A percentile compares a stretch with the other conserved stretches of the same genome.
phyloP scores from a whole-genome alignment of 2,113 vertebrate genomes.

The Orientallactaga bullata region DNA sequence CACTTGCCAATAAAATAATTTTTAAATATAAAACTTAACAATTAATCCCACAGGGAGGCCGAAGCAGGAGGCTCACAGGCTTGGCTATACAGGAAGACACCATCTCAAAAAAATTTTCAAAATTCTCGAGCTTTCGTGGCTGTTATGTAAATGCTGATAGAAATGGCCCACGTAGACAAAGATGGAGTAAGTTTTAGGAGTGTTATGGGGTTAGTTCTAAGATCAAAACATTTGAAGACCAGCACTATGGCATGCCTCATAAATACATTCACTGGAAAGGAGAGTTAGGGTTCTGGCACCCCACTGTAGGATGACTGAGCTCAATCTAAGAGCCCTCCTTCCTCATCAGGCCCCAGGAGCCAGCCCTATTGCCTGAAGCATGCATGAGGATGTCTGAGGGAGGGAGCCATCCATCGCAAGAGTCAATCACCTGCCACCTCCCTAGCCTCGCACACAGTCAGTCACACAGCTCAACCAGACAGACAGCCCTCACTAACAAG shows the following conservation, averaged over 20 bases:
- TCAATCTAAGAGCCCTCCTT: not conserved
- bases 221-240: not conserved
- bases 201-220: not conserved
- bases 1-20: too few relatives aligned
- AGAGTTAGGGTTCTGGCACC: not conserved
- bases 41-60: not conserved
- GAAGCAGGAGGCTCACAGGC: too few relatives aligned
- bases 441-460: too few relatives aligned
- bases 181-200: not conserved
- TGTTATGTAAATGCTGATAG: not conserved
- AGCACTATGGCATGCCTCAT: not conserved
- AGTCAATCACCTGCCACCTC: too few relatives aligned
- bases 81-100: too few relatives aligned
- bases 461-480: not conserved
- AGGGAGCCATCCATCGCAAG: not conserved
- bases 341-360: not conserved
- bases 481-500: not conserved
- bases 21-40: too few relatives aligned
- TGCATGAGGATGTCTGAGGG: not conserved
- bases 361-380: not conserved
- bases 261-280: not conserved
- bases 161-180: not conserved
- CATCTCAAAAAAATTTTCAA: not conserved
- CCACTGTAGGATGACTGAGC: rapidly evolving
- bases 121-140: not conserved